phyloP scores from a whole-genome alignment of 2,113 vertebrate genomes.

The Muntiacus reevesi region DNA sequence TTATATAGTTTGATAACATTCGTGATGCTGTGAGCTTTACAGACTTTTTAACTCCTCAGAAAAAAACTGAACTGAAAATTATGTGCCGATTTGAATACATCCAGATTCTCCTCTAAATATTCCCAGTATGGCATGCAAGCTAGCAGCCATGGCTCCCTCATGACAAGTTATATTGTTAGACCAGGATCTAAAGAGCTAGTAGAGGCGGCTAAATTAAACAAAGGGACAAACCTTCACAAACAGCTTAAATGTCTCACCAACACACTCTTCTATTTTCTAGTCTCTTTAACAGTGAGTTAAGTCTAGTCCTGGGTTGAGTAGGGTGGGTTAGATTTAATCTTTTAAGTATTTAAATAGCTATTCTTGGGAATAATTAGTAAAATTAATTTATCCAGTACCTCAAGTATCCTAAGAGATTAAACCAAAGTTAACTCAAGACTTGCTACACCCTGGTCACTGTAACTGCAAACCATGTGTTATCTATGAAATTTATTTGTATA shows the following conservation, averaged over 20 bases:
- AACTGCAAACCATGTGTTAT: slow-evolving; percentile 2
- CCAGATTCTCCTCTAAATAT: neutral
- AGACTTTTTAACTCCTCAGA: neutral
- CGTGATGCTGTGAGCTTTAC: neutral
- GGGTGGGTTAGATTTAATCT: neutral
- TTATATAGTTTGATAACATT: slow-evolving; percentile 12
- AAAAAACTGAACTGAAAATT: slow-evolving; percentile 16
- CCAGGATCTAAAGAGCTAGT: neutral
- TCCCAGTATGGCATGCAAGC: neutral
- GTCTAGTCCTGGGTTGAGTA: neutral
- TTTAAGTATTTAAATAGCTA: neutral
- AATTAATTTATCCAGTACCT: neutral
- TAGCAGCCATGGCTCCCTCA: neutral
- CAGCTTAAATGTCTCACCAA: neutral
- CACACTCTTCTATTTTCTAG: neutral
- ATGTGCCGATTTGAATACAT: neutral
- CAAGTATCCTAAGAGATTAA: neutral
- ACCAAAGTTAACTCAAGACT: slow-evolving; percentile 26
- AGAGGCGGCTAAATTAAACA: neutral
- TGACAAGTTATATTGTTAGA: neutral
- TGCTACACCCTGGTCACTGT: neutral
- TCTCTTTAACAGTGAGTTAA: neutral
- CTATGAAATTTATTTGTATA: slow-evolving; percentile 17
- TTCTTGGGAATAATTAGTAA: slow-evolving; percentile 27
- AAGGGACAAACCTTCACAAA: neutral